A percentile compares a stretch with the other conserved stretches of the same genome.
Conservation (phyloP, 2,113 vertebrate species). For the Clarias magur region DNA sequence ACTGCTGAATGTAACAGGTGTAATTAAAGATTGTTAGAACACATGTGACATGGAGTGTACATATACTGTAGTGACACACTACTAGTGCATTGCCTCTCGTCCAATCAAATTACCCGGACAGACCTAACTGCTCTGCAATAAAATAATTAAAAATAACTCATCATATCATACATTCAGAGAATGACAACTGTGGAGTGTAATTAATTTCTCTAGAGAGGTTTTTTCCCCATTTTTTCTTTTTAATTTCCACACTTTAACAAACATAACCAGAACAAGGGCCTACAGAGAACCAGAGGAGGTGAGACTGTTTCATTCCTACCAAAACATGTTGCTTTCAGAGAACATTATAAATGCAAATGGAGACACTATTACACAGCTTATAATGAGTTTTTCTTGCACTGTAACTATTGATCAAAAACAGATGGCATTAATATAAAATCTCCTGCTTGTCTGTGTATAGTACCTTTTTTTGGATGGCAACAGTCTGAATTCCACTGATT, state of each 20-base stretch:
- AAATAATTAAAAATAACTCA: background rate
- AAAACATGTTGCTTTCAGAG: background rate
- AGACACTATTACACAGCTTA: background rate
- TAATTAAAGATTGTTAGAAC: too few relatives aligned
- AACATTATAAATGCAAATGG: background rate
- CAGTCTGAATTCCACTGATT: conserved; percentile 84
- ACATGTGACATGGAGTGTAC: too few relatives aligned
- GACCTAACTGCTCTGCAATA: too few relatives aligned
- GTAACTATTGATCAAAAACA: background rate
- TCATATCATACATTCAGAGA: background rate
- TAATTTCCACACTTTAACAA: conserved; percentile 49
- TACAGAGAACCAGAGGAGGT: conserved; percentile 73
- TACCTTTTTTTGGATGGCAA: conserved; percentile 87
- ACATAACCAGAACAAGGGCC: conserved; percentile 66
- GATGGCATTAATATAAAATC: background rate
- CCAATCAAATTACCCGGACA: too few relatives aligned
- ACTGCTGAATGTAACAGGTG: too few relatives aligned
- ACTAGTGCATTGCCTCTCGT: too few relatives aligned
- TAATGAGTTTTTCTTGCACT: background rate
- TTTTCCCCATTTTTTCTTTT: too few relatives aligned
- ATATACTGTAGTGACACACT: too few relatives aligned
- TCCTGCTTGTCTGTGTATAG: conserved; percentile 66
- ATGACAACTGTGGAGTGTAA: background rate
- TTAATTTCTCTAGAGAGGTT: background rate
- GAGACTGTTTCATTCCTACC: conserved; percentile 42